Evolutionary conservation across 2,797 vertebrate species (phyloP).

Genomic region (Pangasius mekongensis): DNA sequence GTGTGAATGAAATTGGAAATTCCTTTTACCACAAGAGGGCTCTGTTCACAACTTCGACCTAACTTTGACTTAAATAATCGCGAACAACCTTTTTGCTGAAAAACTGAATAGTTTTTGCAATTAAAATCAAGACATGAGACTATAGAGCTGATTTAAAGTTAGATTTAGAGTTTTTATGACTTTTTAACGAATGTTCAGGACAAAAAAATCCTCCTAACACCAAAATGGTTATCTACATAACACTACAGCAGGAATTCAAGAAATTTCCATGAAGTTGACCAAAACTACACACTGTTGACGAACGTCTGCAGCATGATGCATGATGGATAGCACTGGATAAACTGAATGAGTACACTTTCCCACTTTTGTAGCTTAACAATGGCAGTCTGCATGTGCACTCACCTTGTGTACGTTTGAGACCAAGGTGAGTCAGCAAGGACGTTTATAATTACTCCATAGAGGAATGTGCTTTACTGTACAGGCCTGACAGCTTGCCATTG

Average conservation of each 20-base stretch:
- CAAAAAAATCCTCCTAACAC: neutral
- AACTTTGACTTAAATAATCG: neutral
- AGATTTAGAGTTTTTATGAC: neutral
- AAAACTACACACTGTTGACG: neutral
- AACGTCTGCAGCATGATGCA: neutral
- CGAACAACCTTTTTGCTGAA: neutral
- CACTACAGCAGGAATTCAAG: too few relatives aligned
- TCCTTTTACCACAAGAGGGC: slow-evolving; percentile 48
- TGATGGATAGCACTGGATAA: neutral
- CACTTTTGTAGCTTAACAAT: neutral
- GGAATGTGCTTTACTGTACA: slow-evolving; percentile 60
- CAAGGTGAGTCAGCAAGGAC: slow-evolving; percentile 67
- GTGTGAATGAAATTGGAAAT: neutral
- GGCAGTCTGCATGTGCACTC: neutral
- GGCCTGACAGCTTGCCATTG: slow-evolving; percentile 61
- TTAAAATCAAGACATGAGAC: neutral
- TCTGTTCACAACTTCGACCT: neutral
- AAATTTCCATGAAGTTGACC: neutral
- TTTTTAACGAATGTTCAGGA: neutral
- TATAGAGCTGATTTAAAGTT: neutral
- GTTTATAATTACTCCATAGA: slow-evolving; percentile 58
- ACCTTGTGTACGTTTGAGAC: slow-evolving; percentile 11
- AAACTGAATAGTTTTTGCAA: neutral
- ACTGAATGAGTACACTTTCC: neutral
- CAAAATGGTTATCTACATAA: neutral